phyloP scores from a whole-genome alignment of 2,888 invertebrate species.

The Monoplex corrugatus region DNA sequence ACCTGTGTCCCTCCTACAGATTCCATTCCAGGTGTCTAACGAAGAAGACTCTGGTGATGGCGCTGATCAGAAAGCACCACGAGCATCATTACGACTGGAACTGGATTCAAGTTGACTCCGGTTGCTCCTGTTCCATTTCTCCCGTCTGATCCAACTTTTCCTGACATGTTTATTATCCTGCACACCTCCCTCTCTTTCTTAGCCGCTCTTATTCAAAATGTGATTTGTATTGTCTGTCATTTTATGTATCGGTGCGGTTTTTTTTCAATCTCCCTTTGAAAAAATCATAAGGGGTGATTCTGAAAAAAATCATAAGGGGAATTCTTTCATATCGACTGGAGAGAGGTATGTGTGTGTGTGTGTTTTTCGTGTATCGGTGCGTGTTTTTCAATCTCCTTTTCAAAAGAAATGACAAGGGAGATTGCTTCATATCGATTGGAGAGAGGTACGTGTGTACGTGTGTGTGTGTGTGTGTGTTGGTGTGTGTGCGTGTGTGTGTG shows the following conservation, averaged over 20 bases:
- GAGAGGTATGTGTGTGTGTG: too few relatives aligned
- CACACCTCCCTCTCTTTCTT: too few relatives aligned
- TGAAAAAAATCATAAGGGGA: too few relatives aligned
- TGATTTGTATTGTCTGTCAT: background rate
- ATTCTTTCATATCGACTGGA: too few relatives aligned
- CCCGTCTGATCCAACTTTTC: constrained; percentile 2
- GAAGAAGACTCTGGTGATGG: constrained; percentile 74
- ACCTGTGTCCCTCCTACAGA: constrained; percentile 58
- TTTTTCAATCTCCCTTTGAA: background rate
- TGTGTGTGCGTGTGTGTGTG: too few relatives aligned
- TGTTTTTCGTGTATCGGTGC: too few relatives aligned
- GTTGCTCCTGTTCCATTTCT: constrained; percentile 73
- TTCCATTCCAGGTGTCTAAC: constrained; percentile 71
- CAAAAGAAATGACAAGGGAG: too few relatives aligned
- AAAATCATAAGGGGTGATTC: too few relatives aligned
- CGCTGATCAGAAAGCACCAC: constrained; percentile 62
- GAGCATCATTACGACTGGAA: constrained; percentile 70
- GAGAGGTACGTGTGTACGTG: too few relatives aligned
- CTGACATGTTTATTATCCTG: background rate
- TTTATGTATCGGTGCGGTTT: background rate
- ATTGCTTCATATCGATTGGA: too few relatives aligned
- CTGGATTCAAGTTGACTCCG: constrained; percentile 75
- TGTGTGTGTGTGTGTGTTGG: too few relatives aligned
- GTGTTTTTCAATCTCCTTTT: too few relatives aligned
- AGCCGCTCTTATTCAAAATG: background rate